Evolutionary conservation across 2,797 vertebrate genomes (phyloP), one percentile per base, ranked within the genome.

Genomic region (Arnoldichthys spilopterus): DNA sequence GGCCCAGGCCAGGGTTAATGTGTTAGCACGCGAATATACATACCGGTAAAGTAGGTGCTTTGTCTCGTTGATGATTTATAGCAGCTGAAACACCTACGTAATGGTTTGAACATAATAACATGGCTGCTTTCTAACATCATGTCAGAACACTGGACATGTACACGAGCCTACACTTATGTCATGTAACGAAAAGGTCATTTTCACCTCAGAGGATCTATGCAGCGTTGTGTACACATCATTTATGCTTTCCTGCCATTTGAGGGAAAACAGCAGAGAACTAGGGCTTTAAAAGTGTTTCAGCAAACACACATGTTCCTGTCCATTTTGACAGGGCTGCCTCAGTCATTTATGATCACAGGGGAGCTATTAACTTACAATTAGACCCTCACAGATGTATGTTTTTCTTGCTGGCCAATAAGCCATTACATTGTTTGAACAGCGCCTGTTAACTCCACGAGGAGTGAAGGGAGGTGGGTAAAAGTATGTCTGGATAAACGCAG

Each of bases 301-400:
- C 61, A 68, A 11, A 68, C 43, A 72, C 64, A 32, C 72, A 53
- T 66, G 69, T 63, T 74, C 43, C 62, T 72, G 28, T 49, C 62
- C 40, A 32, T 16, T 43, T 12, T 37, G 37, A 58, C 56, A 73
- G 70, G 43, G 56, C 28, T 6, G 66, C 54, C 32, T 56, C n/a
- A 78, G 45, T 28, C 32, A 58, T 81, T 68, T 75, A 70, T 67
- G 22, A 73, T 54, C n/a, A 30, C 43, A 58, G 45, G 74, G 63
- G 63, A 84, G 51, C 63, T 49, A 79, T 84, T 77, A 79, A 64
- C 56, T 53, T 53, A 53, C 59, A 73, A 81, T 76, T 45, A 76
- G 68, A 40, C 54, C 34, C n/a, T 77, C 69, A 66, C 37, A 76
- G 68, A 6, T 26, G 30, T 62, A 54, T 76, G 53, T 76, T 79